Conservation (phyloP, 2,113 vertebrate species). For the Phrynosoma blainvillii region DNA sequence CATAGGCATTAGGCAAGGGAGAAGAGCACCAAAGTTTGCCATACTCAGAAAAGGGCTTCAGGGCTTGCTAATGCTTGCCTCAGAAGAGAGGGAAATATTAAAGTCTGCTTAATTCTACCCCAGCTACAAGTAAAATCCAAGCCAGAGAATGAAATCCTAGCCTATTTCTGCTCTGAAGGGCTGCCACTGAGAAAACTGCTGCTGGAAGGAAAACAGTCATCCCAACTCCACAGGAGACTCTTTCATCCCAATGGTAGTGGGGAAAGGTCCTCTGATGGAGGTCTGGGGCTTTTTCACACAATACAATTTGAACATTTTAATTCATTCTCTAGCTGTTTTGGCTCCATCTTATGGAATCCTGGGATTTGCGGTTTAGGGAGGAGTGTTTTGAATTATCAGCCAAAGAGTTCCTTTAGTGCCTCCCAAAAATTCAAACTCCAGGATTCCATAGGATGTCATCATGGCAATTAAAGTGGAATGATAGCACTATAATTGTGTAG, state of each 20-base stretch:
- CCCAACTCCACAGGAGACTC: neutral
- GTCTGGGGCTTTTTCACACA: too few species aligned
- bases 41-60: neutral
- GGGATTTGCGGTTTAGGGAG: too few species aligned
- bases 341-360: too few species aligned
- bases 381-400: too few species aligned
- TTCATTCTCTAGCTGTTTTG: too few species aligned
- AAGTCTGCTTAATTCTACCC: neutral
- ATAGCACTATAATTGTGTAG: too few species aligned
- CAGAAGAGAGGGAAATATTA: neutral
- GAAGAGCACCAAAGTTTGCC: neutral
- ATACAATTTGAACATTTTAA: too few species aligned
- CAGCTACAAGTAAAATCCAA: neutral
- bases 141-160: neutral
- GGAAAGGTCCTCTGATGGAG: neutral
- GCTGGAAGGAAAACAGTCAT: neutral
- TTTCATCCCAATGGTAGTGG: neutral
- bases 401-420: too few species aligned
- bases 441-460: too few species aligned
- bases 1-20: neutral
- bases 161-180: neutral
- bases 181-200: neutral
- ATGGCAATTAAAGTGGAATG: too few species aligned
- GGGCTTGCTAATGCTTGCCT: neutral
- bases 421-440: too few species aligned